Percentiles rank a stretch among this genome's conserved stretches.
Conservation (phyloP, 2,113 vertebrate species). For the Zosterops lateralis region DNA sequence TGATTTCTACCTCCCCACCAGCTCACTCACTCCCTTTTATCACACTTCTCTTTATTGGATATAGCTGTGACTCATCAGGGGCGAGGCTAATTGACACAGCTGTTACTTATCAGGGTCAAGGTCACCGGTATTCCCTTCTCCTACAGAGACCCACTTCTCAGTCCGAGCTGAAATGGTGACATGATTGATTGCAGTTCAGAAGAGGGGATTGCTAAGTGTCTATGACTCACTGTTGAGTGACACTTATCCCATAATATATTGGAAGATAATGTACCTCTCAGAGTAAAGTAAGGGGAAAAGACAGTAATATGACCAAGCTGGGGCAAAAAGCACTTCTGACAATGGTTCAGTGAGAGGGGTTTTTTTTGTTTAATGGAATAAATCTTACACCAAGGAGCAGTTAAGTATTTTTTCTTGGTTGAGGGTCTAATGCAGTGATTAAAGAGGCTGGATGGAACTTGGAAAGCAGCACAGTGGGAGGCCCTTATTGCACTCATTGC, state of each 20-base stretch:
- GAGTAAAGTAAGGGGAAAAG: accelerated
- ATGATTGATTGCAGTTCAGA: neutral
- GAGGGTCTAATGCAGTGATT: neutral
- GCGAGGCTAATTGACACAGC: neutral
- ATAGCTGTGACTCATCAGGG: neutral
- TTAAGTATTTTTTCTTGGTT: neutral
- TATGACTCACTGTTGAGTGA: neutral
- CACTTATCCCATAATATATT: neutral
- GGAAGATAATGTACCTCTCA: neutral
- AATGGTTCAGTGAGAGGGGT: neutral
- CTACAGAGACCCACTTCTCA: neutral
- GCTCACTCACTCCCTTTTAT: neutral
- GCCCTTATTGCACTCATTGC: neutral
- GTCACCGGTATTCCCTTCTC: neutral
- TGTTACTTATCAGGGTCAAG: neutral
- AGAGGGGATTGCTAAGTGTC: neutral
- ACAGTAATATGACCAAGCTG: neutral
- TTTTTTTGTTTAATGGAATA: neutral
- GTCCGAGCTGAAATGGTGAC: neutral
- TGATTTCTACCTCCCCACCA: neutral
- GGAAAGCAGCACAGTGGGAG: neutral
- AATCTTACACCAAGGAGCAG: neutral
- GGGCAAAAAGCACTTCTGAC: neutral
- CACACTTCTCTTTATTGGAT: neutral
- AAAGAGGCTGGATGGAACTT: neutral